Base-by-base conservation (phyloP, 2,113 vertebrate genomes). In the Ptychochromis oligacanthus region DNA sequence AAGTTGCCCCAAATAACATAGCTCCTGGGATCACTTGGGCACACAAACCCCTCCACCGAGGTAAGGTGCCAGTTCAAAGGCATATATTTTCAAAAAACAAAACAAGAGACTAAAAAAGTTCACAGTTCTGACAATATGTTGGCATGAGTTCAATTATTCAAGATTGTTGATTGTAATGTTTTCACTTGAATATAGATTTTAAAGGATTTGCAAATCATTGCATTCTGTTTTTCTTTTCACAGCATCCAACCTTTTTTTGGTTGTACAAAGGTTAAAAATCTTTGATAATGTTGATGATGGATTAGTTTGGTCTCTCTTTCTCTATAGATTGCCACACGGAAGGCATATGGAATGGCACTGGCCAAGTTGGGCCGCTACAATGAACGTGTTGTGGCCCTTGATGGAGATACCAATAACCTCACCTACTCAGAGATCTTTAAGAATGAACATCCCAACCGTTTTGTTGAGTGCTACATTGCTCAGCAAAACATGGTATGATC, bases 361-460 rank as follows among this genome's bases (percentile, higher is more conserved):
- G 97, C 97, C 46, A 99, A 99, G 84, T 84, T 99, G 87, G 97
- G 97, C 61, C 97, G 97, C 2, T 96, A 96, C 88, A 97, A 96
- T 0, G 96, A 99, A 18, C 96, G 97, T 5, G 93, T 99, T 24
- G 94, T 99, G 31, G 98, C 96, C 80, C 92, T 99, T 76, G 98
- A 99, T 12, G 97, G 97, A 2, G 97, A 99, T 92, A 98, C 97
- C 18, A 99, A 99, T 92, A 99, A 99, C 86, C 97, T 97, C 76
- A 99, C 98, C 89, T 99, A 96, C 93, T 96, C 98, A 0, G 98
- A 99, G 17, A 91, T 98, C 75, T 99, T 99, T 88, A 99, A 96
- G 93, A 98, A 99, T 65, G 98, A 98, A 46, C 96, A 98, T 77
- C 98, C 98, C 2, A 96, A 93, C 85, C 97, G 97, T 77, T 99